These are phyloP conservation scores for Bicyclus anynana DNA, from an alignment of 1,140 invertebrate genomes.

Conservation along the genomic window DNA sequence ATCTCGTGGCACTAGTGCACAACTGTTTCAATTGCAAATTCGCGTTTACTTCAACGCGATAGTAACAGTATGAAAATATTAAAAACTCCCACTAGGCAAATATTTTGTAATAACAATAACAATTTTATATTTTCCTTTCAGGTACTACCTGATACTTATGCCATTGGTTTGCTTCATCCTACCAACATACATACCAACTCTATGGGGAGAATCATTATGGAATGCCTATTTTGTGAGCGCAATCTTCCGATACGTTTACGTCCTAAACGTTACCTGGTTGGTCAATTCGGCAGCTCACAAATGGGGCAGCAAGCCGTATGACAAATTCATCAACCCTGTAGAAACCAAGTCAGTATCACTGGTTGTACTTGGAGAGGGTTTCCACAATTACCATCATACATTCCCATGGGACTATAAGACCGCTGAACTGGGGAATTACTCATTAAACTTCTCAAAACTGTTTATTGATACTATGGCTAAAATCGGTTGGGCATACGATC, in stretches of 20 bases:
- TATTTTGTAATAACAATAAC: neutral
- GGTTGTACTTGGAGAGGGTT: constrained; percentile 79
- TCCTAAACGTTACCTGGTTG: constrained; percentile 85
- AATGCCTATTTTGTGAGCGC: constrained; percentile 80
- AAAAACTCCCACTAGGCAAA: too few species aligned
- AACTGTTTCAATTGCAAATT: too few species aligned
- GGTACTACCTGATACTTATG: constrained; percentile 85
- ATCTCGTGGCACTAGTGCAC: too few species aligned
- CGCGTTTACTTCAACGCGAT: too few species aligned
- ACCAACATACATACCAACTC: constrained; percentile 85
- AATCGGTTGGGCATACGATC: constrained; percentile 81
- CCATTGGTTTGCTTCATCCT: constrained; percentile 84
- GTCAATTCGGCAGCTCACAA: constrained; percentile 88
- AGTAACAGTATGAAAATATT: too few species aligned
- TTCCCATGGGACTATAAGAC: constrained; percentile 87
- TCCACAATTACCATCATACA: constrained; percentile 88
- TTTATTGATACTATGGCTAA: constrained; percentile 82
- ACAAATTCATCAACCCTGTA: constrained; percentile 82
- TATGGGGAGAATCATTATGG: constrained; percentile 82
- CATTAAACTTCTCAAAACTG: constrained; percentile 78
- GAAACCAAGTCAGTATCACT: constrained; percentile 81
- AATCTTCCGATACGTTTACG: constrained; percentile 81
- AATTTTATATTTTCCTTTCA: constrained; percentile 46
- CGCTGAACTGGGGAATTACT: constrained; percentile 80
- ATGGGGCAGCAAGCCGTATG: constrained; percentile 86